These are phyloP conservation scores for Marasmarcha lunaedactyla DNA, from an alignment of 2,888 invertebrate genomes.

Conservation along the genomic window DNA sequence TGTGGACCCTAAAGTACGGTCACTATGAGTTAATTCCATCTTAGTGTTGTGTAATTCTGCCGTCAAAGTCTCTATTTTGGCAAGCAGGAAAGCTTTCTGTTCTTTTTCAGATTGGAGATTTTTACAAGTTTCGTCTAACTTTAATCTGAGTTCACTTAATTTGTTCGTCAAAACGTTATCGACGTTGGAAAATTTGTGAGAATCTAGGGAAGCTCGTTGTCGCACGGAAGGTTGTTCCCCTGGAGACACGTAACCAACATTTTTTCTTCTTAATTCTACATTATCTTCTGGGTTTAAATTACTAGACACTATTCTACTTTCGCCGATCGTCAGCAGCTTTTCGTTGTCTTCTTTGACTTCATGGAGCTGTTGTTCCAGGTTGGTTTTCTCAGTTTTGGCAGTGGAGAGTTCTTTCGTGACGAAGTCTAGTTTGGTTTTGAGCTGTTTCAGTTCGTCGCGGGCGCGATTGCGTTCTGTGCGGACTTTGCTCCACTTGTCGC, in stretches of 20 bases:
- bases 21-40: constrained; percentile 44
- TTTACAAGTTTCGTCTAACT: constrained; percentile 49
- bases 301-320: constrained; percentile 48
- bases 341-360: constrained; percentile 86
- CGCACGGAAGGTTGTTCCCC: constrained; percentile 39
- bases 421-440: constrained; percentile 83
- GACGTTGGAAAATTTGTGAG: constrained; percentile 56
- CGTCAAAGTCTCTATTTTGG: constrained; percentile 48
- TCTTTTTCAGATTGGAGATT: constrained; percentile 52
- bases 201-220: constrained; percentile 55
- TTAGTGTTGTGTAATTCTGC: constrained; percentile 50
- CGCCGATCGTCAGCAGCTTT: constrained; percentile 72
- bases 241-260: constrained; percentile 37
- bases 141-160: constrained; percentile 42
- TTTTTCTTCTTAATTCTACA: constrained; percentile 49
- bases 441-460: constrained; percentile 87
- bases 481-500: constrained; percentile 95
- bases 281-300: constrained; percentile 50
- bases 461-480: constrained; percentile 94
- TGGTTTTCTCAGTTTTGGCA: constrained; percentile 82
- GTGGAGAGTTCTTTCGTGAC: constrained; percentile 80
- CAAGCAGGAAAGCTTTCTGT: constrained; percentile 46
- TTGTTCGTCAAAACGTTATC: constrained; percentile 54
- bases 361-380: constrained; percentile 80
- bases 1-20: constrained; percentile 52